A percentile compares a stretch with the other conserved stretches of the same genome.
Conservation (phyloP, 2,113 vertebrate species). For the Charina bottae region DNA sequence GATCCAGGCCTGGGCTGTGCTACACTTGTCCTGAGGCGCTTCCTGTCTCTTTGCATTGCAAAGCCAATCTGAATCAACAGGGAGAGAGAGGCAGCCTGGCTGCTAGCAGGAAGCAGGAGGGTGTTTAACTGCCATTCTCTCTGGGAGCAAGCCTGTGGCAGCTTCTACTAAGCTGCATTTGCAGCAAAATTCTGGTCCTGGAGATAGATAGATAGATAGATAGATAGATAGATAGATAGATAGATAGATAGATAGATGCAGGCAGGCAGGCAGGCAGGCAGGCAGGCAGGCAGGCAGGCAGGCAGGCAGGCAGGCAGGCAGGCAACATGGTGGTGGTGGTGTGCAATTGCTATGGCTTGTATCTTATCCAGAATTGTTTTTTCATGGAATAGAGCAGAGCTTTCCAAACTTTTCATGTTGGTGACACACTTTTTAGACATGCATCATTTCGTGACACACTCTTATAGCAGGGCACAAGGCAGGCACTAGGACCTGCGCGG, state of each 20-base stretch:
- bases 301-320: too few species aligned
- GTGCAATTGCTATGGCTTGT: background rate
- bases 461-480: too few species aligned
- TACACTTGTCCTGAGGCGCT: constrained; percentile 57
- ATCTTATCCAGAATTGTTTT: background rate
- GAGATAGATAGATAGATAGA: too few species aligned
- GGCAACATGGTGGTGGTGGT: too few species aligned
- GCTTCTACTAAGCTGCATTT: background rate
- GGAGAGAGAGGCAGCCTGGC: background rate
- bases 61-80: constrained; percentile 31
- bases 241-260: too few species aligned
- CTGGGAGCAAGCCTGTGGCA: background rate
- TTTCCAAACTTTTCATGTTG: too few species aligned
- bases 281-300: too few species aligned
- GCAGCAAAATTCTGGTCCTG: background rate
- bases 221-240: background rate
- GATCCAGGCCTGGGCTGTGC: constrained; percentile 49
- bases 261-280: too few species aligned
- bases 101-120: background rate
- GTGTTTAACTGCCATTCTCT: background rate
- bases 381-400: too few species aligned
- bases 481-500: too few species aligned
- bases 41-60: constrained; percentile 56
- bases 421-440: too few species aligned
- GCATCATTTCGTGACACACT: too few species aligned